phyloP scores from a whole-genome alignment of 2,888 invertebrate species.

The Rotaria sp. region DNA sequence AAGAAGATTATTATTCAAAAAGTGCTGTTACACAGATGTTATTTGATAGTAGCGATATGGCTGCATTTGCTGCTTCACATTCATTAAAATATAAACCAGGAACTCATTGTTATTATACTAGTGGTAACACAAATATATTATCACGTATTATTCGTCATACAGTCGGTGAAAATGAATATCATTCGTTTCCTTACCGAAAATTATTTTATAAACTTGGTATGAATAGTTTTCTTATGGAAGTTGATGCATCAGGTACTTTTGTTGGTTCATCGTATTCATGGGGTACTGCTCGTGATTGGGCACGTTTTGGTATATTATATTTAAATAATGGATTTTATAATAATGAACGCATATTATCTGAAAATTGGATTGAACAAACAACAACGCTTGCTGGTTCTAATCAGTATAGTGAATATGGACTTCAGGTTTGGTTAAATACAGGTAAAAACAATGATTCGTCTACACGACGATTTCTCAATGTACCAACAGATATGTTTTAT shows the following conservation, averaged over 20 bases:
- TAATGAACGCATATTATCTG: neutral
- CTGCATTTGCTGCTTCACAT: neutral
- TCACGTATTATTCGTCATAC: conserved; percentile 12
- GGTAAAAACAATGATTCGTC: neutral
- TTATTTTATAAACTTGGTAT: conserved; percentile 4
- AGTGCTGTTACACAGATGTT: neutral
- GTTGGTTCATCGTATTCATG: conserved; percentile 13
- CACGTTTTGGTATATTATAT: conserved; percentile 1
- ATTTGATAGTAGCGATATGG: neutral
- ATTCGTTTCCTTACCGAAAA: neutral
- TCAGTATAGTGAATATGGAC: neutral
- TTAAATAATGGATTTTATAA: neutral
- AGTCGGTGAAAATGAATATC: conserved; percentile 5
- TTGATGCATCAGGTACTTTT: conserved; percentile 2
- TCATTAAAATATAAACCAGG: neutral
- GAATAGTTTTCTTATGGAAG: conserved; percentile 1
- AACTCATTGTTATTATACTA: neutral
- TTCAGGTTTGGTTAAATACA: conserved; percentile 5
- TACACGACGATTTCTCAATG: neutral
- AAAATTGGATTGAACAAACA: conserved; percentile 12
- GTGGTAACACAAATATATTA: conserved; percentile 9
- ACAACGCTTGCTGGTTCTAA: neutral
- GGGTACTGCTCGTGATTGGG: conserved; percentile 26
- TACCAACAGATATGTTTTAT: conserved; percentile 2
- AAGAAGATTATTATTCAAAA: neutral